Conservation (phyloP, 2,113 vertebrate genomes). For the Nansenia antarctica region DNA sequence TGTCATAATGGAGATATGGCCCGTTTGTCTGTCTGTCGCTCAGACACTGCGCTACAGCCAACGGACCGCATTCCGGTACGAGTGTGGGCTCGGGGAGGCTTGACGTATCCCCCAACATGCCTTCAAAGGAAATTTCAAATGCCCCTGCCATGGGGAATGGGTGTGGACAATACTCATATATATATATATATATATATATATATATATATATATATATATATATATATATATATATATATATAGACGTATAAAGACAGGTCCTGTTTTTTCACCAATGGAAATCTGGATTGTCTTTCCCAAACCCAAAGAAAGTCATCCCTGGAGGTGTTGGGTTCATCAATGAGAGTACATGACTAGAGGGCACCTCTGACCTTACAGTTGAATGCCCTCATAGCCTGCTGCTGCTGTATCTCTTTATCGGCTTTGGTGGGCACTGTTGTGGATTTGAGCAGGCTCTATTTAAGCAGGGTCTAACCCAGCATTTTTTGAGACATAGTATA, state of each 20-base stretch:
- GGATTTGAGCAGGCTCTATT: neutral
- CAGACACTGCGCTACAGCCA: neutral
- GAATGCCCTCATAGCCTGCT: neutral
- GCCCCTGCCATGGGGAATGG: slow-evolving; percentile 14
- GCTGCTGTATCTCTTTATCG: neutral
- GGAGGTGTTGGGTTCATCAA: neutral
- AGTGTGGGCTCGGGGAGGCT: slow-evolving; percentile 12
- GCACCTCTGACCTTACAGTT: neutral
- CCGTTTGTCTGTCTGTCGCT: slow-evolving; percentile 17
- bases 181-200: too few species aligned
- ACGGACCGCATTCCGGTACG: neutral
- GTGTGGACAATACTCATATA: slow-evolving; percentile 25
- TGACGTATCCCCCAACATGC: slow-evolving; percentile 16
- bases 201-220: too few species aligned
- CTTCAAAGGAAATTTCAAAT: slow-evolving; percentile 46
- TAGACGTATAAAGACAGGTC: neutral
- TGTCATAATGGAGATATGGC: slow-evolving; percentile 39
- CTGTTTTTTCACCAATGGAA: neutral
- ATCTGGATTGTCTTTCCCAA: slow-evolving; percentile 15
- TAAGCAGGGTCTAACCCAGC: too few species aligned
- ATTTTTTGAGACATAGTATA: too few species aligned
- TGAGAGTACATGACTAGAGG: neutral
- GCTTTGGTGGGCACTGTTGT: too few species aligned
- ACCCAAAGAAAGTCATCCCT: neutral
- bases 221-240: too few species aligned